Evolutionary conservation across 2,888 invertebrate species (phyloP), one percentile per base, ranked within the genome.

Genomic region (Matsumyia berberina): DNA sequence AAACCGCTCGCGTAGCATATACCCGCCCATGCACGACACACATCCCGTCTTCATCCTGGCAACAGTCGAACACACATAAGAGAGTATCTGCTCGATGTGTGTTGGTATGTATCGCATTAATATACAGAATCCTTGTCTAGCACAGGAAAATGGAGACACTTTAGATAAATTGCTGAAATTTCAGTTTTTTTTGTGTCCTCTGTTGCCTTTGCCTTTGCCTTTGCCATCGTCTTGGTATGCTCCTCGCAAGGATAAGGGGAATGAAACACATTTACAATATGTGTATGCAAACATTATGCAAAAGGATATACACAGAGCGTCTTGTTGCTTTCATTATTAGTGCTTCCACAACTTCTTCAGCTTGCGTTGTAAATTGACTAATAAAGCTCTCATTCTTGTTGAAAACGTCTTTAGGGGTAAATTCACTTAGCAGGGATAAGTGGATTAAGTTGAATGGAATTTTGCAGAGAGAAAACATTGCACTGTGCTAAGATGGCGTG

Each of bases 341-440:
- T 74, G 83, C 83, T 74, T 69, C 69, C 57, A 64, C 24, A 69
- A 69, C 79, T 72, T 83, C 83, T 83, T 74, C 57, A 83, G 69
- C 78, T 83, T 55, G 55, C 55, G 35, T 57, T 78, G 44, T 53
- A 85, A 85, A 79, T 79, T 85, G 83, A 85, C 83, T 85, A 85
- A 80, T 85, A 79, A 74, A 74, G 74, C 57, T 58, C 42, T 46
- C 49, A 73, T 83, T 83, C 69, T 79, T 83, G 74, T 66, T 62
- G 44, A 44, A 24, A 74, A 79, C 29, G 62, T 78, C 78, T 73
- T 67, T 51, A 58, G 64, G 69, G 58, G 62, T 6, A 64, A 83
- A 74, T 24, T 64, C 49, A 74, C 51, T 85, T 69, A 74, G 31
- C 57, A 44, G 29, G 51, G 58, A 37, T 85, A 85, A 85, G 42